Conservation (phyloP, 2,888 invertebrate genomes). For the Lagria hirta region DNA sequence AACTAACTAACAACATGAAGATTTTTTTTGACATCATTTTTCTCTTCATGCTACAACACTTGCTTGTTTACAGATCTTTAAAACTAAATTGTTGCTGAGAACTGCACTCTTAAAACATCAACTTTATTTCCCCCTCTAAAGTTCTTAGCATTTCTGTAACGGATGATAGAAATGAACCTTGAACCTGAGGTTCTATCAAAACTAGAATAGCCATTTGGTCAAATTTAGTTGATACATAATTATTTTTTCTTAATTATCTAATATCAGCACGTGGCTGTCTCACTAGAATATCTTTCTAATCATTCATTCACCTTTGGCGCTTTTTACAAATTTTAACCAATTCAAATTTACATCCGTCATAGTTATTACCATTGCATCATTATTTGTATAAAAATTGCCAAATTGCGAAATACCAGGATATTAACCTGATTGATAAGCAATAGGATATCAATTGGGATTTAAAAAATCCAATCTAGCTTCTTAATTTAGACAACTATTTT, state of each 20-base stretch:
- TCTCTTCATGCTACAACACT: slow-evolving; percentile 35
- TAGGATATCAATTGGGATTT: no score
- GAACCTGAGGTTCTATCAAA: slow-evolving; percentile 53
- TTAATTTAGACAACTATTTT: no score
- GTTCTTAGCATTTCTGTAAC: slow-evolving; percentile 50
- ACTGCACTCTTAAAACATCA: slow-evolving; percentile 50
- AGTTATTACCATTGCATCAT: no score
- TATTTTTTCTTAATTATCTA: no score
- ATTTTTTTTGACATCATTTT: slow-evolving; percentile 16
- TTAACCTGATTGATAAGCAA: no score
- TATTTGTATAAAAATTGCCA: no score
- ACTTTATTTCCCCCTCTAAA: slow-evolving; percentile 52
- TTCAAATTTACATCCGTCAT: no score
- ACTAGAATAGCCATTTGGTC: slow-evolving; percentile 44
- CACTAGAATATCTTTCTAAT: slow-evolving; percentile 3
- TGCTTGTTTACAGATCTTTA: slow-evolving; percentile 45
- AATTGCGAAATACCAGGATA: no score
- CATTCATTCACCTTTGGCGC: no score
- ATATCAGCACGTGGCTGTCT: slow-evolving; percentile 16
- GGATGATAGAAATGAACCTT: slow-evolving; percentile 55
- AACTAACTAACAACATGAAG: slow-evolving; percentile 30
- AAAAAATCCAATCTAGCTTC: no score
- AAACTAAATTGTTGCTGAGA: slow-evolving; percentile 44
- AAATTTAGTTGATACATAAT: slow-evolving; percentile 24
- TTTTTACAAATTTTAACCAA: no score